phyloP scores from a whole-genome alignment of 1,140 invertebrate genomes.

The Chrysopa pallens region DNA sequence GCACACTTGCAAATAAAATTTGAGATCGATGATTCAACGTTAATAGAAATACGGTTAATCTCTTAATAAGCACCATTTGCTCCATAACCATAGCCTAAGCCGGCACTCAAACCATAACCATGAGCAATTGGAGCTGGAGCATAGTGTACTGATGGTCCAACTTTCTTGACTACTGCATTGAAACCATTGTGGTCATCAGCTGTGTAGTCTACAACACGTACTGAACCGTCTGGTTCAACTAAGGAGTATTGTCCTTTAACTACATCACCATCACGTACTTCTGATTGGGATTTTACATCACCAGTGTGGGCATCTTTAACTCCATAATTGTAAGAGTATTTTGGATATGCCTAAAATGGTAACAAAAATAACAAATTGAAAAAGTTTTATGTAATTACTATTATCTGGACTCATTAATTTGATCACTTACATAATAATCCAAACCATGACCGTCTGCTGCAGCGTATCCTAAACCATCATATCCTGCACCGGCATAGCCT shows the following conservation, averaged over 20 bases:
- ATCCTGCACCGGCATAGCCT: background rate
- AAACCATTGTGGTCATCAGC: constrained; percentile 34
- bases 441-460: background rate
- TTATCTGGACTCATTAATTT: no score
- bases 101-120: no score
- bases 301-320: constrained; percentile 29
- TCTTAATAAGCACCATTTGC: no score
- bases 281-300: constrained; percentile 28
- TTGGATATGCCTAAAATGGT: no score
- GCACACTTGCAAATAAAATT: no score
- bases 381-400: no score
- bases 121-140: background rate
- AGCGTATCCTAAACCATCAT: background rate
- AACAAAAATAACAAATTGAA: no score
- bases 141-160: constrained; percentile 28
- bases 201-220: constrained; percentile 40
- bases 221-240: constrained; percentile 45
- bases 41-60: no score
- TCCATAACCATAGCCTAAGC: no score
- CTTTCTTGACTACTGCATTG: constrained; percentile 34
- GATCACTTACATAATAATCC: background rate
- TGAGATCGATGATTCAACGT: no score
- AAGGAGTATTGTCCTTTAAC: constrained; percentile 44
- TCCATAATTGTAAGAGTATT: no score
- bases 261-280: constrained; percentile 28